These are phyloP conservation scores for Pocillopora verrucosa DNA, from an alignment of 64 coral and sea anemone species.

Conservation along the genomic window DNA sequence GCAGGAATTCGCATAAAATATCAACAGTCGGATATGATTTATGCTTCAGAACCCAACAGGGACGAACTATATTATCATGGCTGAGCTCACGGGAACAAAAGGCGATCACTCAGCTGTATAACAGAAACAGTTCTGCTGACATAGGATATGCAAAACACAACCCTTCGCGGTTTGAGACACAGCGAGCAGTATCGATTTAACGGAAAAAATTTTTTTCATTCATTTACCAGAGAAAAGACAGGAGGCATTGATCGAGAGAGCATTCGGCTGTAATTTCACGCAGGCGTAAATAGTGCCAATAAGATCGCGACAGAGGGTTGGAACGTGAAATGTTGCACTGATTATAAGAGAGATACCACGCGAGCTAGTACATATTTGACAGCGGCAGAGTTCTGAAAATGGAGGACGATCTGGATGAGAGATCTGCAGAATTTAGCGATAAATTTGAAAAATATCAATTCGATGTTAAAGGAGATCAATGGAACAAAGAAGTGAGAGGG, in stretches of 20 bases:
- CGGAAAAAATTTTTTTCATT: background rate
- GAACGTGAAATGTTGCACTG: background rate
- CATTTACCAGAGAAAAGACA: background rate
- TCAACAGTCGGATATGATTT: background rate
- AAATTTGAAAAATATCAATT: background rate
- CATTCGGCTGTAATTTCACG: background rate
- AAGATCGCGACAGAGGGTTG: background rate
- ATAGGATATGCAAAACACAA: background rate
- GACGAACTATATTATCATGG: background rate
- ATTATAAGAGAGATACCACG: background rate
- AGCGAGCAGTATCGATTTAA: background rate
- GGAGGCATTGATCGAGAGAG: background rate
- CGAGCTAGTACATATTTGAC: background rate
- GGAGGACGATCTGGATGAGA: slow-evolving; percentile 42
- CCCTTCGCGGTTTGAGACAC: background rate
- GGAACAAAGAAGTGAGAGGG: background rate
- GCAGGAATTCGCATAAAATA: background rate
- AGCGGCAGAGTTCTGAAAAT: slow-evolving; percentile 1
- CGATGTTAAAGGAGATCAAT: background rate
- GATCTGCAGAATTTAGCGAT: background rate
- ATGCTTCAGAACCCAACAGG: background rate
- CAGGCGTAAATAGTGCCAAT: slow-evolving; percentile 1
- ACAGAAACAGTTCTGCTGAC: background rate
- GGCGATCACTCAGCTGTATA: background rate
- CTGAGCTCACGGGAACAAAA: background rate